phyloP scores from a whole-genome alignment of 2,888 invertebrate genomes.

The Daptonema setosum region DNA sequence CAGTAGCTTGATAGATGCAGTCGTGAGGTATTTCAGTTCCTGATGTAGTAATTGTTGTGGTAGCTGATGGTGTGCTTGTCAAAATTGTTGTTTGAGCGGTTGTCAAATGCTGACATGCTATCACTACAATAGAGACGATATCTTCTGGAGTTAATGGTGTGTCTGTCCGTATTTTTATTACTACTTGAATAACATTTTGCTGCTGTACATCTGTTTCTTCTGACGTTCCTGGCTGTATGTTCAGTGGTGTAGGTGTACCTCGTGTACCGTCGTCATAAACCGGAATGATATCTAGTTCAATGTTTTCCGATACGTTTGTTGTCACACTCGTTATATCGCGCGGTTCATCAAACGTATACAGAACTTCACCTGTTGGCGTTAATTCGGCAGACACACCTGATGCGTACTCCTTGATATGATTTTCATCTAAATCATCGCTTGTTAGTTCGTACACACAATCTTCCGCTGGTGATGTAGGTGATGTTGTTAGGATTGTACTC shows the following conservation, averaged over 20 bases:
- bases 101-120: background rate
- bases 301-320: background rate
- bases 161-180: background rate
- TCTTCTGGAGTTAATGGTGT: background rate
- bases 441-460: background rate
- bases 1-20: background rate
- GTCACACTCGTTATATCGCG: background rate
- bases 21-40: background rate
- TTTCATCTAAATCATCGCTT: background rate
- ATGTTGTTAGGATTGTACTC: too few species aligned
- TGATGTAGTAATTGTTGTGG: too few species aligned
- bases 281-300: background rate
- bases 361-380: background rate
- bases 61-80: background rate
- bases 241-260: background rate
- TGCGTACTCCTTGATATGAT: background rate
- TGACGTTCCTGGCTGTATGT: too few species aligned
- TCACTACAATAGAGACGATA: background rate
- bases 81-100: background rate
- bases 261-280: background rate
- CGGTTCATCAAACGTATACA: background rate
- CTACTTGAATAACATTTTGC: background rate
- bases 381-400: background rate
- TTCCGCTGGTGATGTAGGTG: background rate
- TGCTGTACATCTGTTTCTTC: background rate